Conservation (phyloP, 2,797 vertebrate species). For the Gymnothorax reevesii region DNA sequence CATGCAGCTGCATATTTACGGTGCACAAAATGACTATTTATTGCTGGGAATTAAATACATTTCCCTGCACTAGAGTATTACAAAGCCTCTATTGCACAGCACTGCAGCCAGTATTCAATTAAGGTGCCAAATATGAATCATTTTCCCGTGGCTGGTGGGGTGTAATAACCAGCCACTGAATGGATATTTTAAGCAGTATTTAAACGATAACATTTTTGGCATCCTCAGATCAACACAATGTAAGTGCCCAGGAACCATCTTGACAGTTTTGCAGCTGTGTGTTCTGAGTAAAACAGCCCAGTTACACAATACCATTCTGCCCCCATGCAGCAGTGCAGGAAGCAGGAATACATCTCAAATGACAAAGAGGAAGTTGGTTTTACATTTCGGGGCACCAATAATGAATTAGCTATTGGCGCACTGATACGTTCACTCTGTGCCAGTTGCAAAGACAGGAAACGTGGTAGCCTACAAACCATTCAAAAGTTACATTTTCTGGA, state of each 20-base stretch:
- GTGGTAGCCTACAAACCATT: background rate
- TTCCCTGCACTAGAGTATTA: background rate
- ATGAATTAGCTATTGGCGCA: background rate
- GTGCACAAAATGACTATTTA: background rate
- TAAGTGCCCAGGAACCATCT: background rate
- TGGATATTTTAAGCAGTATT: background rate
- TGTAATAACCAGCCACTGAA: too few species aligned
- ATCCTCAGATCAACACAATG: background rate
- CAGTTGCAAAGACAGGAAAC: background rate
- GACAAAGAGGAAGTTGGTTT: constrained; percentile 12
- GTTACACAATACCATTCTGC: background rate
- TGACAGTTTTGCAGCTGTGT: too few species aligned
- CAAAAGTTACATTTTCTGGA: too few species aligned
- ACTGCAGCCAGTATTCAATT: background rate
- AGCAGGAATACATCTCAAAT: background rate
- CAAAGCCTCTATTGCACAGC: background rate
- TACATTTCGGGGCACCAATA: background rate
- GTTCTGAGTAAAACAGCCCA: background rate
- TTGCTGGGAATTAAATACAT: background rate
- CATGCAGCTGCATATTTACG: background rate
- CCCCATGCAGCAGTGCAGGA: background rate
- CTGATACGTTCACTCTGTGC: background rate
- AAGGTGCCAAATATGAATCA: background rate
- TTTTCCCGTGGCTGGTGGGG: background rate
- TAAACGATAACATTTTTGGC: background rate